phyloP scores from a whole-genome alignment of 2,113 vertebrate genomes.

The Nipponia nippon region DNA sequence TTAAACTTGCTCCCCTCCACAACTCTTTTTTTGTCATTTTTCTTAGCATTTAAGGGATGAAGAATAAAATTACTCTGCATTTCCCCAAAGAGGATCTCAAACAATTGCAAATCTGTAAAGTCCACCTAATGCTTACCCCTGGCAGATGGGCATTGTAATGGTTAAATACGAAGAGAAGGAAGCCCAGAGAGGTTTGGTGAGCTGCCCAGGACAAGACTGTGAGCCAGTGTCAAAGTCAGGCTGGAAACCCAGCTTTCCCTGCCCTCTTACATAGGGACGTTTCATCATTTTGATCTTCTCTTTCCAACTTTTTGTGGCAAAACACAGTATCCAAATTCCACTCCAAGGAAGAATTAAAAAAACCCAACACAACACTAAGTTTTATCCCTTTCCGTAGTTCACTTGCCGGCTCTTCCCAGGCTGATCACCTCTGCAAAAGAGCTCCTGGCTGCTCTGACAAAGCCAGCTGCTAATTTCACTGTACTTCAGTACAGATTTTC shows the following conservation, averaged over 20 bases:
- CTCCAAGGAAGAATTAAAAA: background rate
- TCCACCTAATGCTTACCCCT: background rate
- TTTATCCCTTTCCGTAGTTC: background rate
- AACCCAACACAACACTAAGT: background rate
- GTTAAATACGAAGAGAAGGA: background rate
- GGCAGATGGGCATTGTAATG: rapidly evolving
- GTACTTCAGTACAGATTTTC: background rate
- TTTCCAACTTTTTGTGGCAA: background rate
- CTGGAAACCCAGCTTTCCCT: background rate
- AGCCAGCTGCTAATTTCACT: background rate
- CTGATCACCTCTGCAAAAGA: rapidly evolving
- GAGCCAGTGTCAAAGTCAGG: background rate
- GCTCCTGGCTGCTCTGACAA: background rate
- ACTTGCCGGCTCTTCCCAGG: background rate
- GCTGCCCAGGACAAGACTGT: background rate
- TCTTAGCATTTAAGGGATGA: background rate
- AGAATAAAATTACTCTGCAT: background rate
- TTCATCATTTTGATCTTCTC: background rate
- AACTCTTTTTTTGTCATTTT: background rate
- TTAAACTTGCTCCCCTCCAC: background rate
- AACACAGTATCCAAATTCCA: background rate
- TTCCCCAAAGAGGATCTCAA: background rate
- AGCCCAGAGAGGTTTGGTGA: background rate
- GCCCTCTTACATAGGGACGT: background rate
- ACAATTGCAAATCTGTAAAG: background rate